phyloP scores from a whole-genome alignment of 2,797 vertebrate species.

The Bucorvus abyssinicus region DNA sequence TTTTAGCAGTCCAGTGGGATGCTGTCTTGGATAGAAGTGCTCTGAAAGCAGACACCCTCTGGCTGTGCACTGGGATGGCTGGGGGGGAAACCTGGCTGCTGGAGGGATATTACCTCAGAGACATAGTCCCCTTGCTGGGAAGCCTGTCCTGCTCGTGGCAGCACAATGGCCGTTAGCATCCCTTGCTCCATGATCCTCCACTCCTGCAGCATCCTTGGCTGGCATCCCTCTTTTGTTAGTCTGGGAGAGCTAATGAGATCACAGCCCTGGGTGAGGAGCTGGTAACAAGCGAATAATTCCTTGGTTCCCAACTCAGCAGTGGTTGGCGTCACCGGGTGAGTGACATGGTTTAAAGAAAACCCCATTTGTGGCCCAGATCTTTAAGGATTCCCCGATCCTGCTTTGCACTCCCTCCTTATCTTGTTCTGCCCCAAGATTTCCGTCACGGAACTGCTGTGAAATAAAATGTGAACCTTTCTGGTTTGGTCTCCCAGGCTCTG shows the following conservation, averaged over 20 bases:
- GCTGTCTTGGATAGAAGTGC: not conserved
- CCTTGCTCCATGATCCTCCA: not conserved
- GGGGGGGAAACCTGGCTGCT: not conserved
- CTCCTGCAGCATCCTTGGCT: not conserved
- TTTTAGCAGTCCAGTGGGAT: not conserved
- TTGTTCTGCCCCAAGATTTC: constrained; percentile 1
- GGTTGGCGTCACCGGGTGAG: not conserved
- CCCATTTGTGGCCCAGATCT: not conserved
- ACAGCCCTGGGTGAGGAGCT: not conserved
- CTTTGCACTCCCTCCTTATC: not conserved
- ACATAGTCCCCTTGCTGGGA: fast-evolving
- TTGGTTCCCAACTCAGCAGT: not conserved
- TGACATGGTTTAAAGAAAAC: not conserved
- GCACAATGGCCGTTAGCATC: fast-evolving
- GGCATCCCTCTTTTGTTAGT: not conserved
- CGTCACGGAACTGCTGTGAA: not conserved
- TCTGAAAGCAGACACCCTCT: not conserved
- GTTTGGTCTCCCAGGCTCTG: constrained; percentile 37
- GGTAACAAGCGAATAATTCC: not conserved
- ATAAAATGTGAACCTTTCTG: constrained; percentile 32
- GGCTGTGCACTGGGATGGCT: not conserved
- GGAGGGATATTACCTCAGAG: not conserved
- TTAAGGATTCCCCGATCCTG: not conserved
- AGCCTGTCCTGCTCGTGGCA: not conserved
- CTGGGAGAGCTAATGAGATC: not conserved